Conservation (phyloP, 2,888 invertebrate genomes). For the Fissipunctia ypsillon region DNA sequence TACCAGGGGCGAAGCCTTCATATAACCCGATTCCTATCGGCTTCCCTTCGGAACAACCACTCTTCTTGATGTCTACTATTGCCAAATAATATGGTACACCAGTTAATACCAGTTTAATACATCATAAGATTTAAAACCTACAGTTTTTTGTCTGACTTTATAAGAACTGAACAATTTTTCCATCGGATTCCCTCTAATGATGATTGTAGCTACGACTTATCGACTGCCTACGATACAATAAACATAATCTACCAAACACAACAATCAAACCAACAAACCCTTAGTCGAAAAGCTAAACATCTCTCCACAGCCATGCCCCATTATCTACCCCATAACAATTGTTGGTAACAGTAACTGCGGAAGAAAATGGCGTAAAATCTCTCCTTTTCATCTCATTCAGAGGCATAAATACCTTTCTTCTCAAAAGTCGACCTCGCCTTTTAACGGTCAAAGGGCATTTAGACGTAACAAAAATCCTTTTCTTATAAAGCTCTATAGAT, state of each 20-base stretch:
- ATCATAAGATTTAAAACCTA: too few relatives aligned
- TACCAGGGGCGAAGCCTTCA: too few relatives aligned
- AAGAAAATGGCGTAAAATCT: conserved; percentile 43
- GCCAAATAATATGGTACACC: too few relatives aligned
- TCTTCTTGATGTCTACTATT: too few relatives aligned
- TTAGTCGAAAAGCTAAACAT: conserved; percentile 13
- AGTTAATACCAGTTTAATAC: too few relatives aligned
- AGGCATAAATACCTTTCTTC: conserved; percentile 38
- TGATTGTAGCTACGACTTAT: too few relatives aligned
- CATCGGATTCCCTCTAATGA: too few relatives aligned
- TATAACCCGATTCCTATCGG: too few relatives aligned
- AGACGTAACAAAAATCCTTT: conserved; percentile 28
- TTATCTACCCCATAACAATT: conserved; percentile 44
- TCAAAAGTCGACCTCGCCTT: conserved; percentile 29
- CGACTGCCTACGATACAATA: too few relatives aligned
- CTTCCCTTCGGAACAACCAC: too few relatives aligned
- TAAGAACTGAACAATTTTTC: too few relatives aligned
- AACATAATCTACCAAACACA: neutral
- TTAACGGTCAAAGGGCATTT: conserved; percentile 43
- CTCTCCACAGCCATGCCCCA: neutral
- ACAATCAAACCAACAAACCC: conserved; percentile 7
- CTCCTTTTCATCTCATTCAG: conserved; percentile 53
- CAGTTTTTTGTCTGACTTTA: too few relatives aligned
- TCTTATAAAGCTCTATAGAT: conserved; percentile 40
- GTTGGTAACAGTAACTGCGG: conserved; percentile 27